phyloP scores from a whole-genome alignment of 1,140 invertebrate species.

The Drosophila pallidifrons region DNA sequence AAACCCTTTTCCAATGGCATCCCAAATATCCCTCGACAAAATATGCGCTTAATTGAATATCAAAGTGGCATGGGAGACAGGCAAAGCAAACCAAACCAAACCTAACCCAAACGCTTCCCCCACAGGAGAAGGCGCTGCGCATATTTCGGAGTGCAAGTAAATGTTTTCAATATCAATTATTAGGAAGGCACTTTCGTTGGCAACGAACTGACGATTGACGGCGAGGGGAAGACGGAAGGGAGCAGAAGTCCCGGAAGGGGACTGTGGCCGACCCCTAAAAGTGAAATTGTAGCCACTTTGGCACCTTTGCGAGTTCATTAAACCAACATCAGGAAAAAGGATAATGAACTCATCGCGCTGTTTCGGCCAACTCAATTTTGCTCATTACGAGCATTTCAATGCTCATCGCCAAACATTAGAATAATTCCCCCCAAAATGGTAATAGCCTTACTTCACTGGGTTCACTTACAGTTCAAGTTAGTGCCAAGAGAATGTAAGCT shows the following conservation, averaged over 20 bases:
- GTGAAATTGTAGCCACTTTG: conserved; percentile 61
- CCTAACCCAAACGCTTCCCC: conserved; percentile 35
- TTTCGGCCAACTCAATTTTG: conserved; percentile 48
- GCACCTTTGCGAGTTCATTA: conserved; percentile 76
- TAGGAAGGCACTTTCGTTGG: conserved; percentile 23
- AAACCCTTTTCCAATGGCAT: conserved; percentile 35
- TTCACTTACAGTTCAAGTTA: conserved; percentile 35
- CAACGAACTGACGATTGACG: background rate
- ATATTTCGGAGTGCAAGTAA: conserved; percentile 40
- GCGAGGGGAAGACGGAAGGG: background rate
- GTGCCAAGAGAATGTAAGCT: no score
- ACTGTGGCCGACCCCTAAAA: background rate
- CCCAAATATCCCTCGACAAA: conserved; percentile 60
- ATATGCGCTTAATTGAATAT: conserved; percentile 79
- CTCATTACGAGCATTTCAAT: conserved; percentile 62
- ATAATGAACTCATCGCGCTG: conserved; percentile 66
- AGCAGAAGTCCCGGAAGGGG: background rate
- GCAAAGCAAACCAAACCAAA: no score
- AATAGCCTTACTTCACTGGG: conserved; percentile 46
- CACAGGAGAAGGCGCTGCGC: conserved; percentile 19
- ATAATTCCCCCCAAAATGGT: conserved; percentile 47
- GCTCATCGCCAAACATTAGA: conserved; percentile 66
- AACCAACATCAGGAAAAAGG: conserved; percentile 59
- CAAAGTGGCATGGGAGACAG: conserved; percentile 3
- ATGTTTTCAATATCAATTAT: conserved; percentile 81